These are phyloP conservation scores for Drosophila elegans DNA, from an alignment of 1,140 invertebrate species.

Conservation along the genomic window DNA sequence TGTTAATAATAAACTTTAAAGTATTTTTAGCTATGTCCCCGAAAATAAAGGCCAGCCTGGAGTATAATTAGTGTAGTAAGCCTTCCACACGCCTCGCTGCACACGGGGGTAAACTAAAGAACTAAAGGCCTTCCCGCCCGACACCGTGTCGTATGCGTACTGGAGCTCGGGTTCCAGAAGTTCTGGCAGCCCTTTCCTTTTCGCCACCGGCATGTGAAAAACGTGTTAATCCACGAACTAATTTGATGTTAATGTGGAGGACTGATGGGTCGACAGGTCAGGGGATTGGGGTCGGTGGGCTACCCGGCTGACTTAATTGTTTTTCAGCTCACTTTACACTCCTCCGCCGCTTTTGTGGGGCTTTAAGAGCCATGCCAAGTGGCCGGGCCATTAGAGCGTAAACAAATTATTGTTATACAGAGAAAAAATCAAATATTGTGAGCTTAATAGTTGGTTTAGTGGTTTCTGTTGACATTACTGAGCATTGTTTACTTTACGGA, in stretches of 20 bases:
- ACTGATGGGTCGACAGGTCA: constrained; percentile 30
- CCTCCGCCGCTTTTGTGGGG: constrained; percentile 51
- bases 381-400: constrained; percentile 53
- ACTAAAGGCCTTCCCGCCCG: neutral
- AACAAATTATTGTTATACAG: constrained; percentile 50
- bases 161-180: constrained; percentile 35
- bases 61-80: constrained; percentile 65
- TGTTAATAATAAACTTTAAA: constrained; percentile 55
- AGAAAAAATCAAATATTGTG: neutral
- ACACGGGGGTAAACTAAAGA: constrained; percentile 36
- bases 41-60: constrained; percentile 44
- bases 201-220: constrained; percentile 54
- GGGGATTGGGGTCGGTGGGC: constrained; percentile 14
- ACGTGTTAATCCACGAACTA: constrained; percentile 74
- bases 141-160: constrained; percentile 64
- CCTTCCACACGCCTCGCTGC: constrained; percentile 56
- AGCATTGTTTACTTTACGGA: neutral
- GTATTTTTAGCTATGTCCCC: constrained; percentile 42
- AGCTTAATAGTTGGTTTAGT: no score
- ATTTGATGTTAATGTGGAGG: constrained; percentile 69
- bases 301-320: constrained; percentile 60
- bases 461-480: neutral
- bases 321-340: constrained; percentile 68
- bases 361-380: constrained; percentile 62
- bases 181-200: neutral